Percentiles rank a stretch among this genome's conserved stretches.
Evolutionary conservation across 2,113 vertebrate species (phyloP).

Genomic region (Vombatus ursinus): DNA sequence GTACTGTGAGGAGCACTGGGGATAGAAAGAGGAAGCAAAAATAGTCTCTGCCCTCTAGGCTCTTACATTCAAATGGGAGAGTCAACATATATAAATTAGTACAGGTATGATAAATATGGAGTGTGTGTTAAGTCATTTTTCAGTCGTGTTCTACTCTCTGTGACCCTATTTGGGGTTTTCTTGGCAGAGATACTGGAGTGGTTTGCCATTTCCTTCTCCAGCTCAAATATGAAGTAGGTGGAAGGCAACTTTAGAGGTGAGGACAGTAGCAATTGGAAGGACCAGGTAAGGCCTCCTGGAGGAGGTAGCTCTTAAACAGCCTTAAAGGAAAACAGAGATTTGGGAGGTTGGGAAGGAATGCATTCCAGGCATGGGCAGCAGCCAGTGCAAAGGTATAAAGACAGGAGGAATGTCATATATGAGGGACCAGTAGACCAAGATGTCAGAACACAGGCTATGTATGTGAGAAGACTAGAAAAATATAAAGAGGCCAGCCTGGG

Average conservation of each 20-base stretch:
- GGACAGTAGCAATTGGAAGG: neutral
- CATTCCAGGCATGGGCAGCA: neutral
- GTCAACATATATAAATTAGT: neutral
- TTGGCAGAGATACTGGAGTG: neutral
- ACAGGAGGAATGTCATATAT: neutral
- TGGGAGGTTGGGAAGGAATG: neutral
- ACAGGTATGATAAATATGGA: neutral
- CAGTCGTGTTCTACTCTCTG: neutral
- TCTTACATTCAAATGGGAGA: neutral
- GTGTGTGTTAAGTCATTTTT: too few species aligned
- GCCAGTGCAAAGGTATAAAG: neutral
- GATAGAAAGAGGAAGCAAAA: neutral
- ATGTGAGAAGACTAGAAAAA: neutral
- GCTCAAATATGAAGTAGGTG: neutral
- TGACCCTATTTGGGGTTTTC: neutral
- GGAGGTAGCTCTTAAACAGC: neutral
- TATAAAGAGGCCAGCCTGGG: neutral
- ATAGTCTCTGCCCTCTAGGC: neutral
- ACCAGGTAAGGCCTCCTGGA: neutral
- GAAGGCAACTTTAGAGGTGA: neutral
- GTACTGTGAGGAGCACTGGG: neutral
- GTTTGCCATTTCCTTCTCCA: neutral
- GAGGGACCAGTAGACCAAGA: neutral
- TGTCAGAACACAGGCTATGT: neutral
- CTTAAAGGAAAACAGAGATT: neutral